phyloP scores from a whole-genome alignment of 2,888 invertebrate genomes.

The Gymnosoma rotundatum region DNA sequence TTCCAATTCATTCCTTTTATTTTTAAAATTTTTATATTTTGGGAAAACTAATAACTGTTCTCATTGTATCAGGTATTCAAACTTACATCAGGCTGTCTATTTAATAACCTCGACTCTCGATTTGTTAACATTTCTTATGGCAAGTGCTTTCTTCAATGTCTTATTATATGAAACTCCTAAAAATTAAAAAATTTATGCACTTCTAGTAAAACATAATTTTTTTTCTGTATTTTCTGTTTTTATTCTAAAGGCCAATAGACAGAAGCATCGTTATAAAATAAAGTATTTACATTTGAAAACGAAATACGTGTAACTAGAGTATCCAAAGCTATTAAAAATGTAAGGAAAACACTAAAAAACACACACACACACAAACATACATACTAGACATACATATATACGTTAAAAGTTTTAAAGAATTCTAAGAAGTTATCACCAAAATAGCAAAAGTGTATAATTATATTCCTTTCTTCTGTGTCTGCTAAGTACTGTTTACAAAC shows the following conservation, averaged over 20 bases:
- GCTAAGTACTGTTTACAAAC: conserved; percentile 29
- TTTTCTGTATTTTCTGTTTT: neutral
- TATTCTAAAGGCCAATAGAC: conserved; percentile 3
- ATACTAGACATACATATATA: neutral
- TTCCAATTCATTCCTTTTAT: too few species aligned
- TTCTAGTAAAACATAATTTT: neutral
- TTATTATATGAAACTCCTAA: neutral
- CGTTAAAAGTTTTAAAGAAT: conserved; percentile 1
- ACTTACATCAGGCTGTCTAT: too few species aligned
- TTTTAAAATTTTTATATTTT: too few species aligned
- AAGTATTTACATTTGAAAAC: conserved; percentile 13
- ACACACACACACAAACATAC: conserved; percentile 13
- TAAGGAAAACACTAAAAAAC: neutral
- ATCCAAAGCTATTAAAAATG: neutral
- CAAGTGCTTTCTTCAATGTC: neutral
- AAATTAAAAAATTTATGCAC: neutral
- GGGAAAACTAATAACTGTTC: too few species aligned
- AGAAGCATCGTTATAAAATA: conserved; percentile 5
- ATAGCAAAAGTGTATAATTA: neutral
- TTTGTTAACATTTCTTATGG: neutral
- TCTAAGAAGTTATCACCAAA: conserved; percentile 6
- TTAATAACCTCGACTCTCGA: too few species aligned
- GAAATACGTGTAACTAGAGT: conserved; percentile 6
- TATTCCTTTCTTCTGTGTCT: conserved; percentile 1
- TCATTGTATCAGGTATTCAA: too few species aligned